Conservation (phyloP, 2,113 vertebrate genomes). For the Gymnocephalus cernua region DNA sequence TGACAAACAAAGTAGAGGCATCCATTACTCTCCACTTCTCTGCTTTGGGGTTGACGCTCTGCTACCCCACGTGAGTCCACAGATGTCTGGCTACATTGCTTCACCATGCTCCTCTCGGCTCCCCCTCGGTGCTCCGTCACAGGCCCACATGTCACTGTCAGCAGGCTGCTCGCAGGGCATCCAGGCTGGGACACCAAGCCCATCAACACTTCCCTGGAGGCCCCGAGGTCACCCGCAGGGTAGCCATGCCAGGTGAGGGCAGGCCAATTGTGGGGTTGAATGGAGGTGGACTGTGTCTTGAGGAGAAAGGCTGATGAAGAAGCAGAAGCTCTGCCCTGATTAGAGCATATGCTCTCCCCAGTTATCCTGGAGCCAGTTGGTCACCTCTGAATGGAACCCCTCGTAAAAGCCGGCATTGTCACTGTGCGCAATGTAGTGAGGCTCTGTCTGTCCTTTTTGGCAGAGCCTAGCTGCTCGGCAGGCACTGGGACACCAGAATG, state of each 20-base stretch:
- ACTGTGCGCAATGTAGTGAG: slow-evolving; percentile 34
- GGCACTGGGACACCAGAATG: slow-evolving; percentile 62
- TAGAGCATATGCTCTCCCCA: slow-evolving; percentile 69
- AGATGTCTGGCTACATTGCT: slow-evolving; percentile 59
- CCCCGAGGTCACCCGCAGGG: slow-evolving; percentile 43
- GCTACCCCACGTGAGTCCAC: slow-evolving; percentile 41
- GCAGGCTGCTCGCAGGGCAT: slow-evolving; percentile 31
- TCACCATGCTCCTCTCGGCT: slow-evolving; percentile 11
- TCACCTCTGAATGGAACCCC: slow-evolving; percentile 65
- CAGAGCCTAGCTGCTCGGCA: slow-evolving; percentile 45
- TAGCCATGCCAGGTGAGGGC: slow-evolving; percentile 39
- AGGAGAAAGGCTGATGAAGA: slow-evolving; percentile 35
- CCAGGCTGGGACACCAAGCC: slow-evolving; percentile 42
- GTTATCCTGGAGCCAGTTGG: slow-evolving; percentile 61
- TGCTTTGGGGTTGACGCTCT: slow-evolving; percentile 31
- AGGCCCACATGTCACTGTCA: slow-evolving; percentile 72
- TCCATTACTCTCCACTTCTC: slow-evolving; percentile 43
- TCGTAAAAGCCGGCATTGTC: slow-evolving; percentile 62
- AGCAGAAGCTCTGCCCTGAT: slow-evolving; percentile 52
- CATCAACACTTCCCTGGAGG: slow-evolving; percentile 70
- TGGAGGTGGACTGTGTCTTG: slow-evolving; percentile 50
- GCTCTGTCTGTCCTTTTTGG: slow-evolving; percentile 56
- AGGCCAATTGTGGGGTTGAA: slow-evolving; percentile 32
- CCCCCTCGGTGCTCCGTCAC: slow-evolving; percentile 50
- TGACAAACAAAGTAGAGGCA: slow-evolving; percentile 44